These are phyloP conservation scores for Hesperia comma DNA, from an alignment of 2,888 invertebrate genomes.

Conservation along the genomic window DNA sequence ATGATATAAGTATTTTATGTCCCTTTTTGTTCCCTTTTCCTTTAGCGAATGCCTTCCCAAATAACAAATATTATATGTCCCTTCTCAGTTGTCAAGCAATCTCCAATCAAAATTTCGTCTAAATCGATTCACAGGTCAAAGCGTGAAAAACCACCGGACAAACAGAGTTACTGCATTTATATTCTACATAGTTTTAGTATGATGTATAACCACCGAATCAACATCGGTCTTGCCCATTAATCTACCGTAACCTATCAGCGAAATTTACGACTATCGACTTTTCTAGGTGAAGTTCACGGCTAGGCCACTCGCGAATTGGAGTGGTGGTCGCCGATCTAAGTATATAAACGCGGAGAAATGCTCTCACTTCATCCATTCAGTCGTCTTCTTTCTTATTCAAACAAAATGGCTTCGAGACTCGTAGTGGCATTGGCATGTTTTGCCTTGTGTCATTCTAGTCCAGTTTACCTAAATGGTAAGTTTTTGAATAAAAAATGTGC, in stretches of 20 bases:
- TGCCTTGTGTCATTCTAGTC: constrained; percentile 67
- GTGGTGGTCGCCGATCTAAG: constrained; percentile 56
- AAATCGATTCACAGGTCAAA: too few relatives aligned
- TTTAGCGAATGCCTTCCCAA: too few relatives aligned
- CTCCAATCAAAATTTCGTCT: too few relatives aligned
- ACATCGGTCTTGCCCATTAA: constrained; percentile 56
- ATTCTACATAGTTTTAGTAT: too few relatives aligned
- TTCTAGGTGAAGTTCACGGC: constrained; percentile 75
- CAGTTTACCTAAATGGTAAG: constrained; percentile 71
- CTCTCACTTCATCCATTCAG: constrained; percentile 78
- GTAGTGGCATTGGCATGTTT: constrained; percentile 65
- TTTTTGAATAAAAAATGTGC: background rate
- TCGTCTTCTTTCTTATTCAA: constrained; percentile 57
- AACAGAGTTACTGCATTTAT: too few relatives aligned
- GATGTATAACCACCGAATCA: constrained; percentile 42
- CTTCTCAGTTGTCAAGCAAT: too few relatives aligned
- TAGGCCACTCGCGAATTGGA: constrained; percentile 60
- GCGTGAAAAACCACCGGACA: too few relatives aligned
- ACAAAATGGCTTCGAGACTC: constrained; percentile 71
- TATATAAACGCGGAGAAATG: constrained; percentile 81
- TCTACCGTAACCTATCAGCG: constrained; percentile 68
- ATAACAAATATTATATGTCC: too few relatives aligned
- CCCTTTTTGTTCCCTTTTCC: too few relatives aligned
- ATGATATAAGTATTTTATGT: too few relatives aligned
- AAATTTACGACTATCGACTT: constrained; percentile 68